Percentiles rank a stretch among this genome's conserved stretches.
phyloP scores from a whole-genome alignment of 2,888 invertebrate species.

The Hirtodrosophila histrioides region DNA sequence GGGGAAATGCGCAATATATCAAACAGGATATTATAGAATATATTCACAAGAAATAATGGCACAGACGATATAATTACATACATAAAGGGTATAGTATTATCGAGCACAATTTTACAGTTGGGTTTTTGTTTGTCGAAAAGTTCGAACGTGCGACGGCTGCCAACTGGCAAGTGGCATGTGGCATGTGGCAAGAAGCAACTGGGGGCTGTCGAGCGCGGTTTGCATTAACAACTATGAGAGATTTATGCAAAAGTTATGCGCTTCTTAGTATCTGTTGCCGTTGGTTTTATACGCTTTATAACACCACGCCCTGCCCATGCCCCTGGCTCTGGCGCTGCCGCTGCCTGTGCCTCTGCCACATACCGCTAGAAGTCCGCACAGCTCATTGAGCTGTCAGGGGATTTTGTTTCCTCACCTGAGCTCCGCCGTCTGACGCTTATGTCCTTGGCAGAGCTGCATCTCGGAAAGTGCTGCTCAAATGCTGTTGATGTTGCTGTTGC shows the following conservation, averaged over 20 bases:
- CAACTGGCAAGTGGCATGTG: conserved; percentile 31
- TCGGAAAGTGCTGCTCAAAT: conserved; percentile 12
- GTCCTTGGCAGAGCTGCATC: conserved; percentile 14
- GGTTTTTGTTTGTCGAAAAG: conserved; percentile 42
- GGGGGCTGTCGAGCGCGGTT: conserved; percentile 46
- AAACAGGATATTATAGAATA: too few species aligned
- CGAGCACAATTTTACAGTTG: not conserved
- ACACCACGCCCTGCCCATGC: not conserved
- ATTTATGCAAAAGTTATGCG: conserved; percentile 71
- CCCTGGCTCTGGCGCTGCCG: not conserved
- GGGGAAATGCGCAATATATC: too few species aligned
- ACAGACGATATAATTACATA: too few species aligned
- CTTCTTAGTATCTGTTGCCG: conserved; percentile 48
- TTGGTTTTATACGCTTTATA: conserved; percentile 12
- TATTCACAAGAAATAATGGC: too few species aligned
- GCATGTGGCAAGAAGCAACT: conserved; percentile 16
- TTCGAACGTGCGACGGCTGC: conserved; percentile 59
- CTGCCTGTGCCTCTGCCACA: not conserved
- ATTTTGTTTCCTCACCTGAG: conserved; percentile 49
- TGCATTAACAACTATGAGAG: conserved; percentile 70
- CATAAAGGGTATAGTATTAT: too few species aligned
- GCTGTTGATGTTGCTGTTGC: conserved; percentile 16
- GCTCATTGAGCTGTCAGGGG: conserved; percentile 44
- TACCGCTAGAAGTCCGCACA: conserved; percentile 2
- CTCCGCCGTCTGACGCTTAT: conserved; percentile 11